Evolutionary conservation across 2,113 vertebrate species (phyloP).

Genomic region (Serilophus lunatus): DNA sequence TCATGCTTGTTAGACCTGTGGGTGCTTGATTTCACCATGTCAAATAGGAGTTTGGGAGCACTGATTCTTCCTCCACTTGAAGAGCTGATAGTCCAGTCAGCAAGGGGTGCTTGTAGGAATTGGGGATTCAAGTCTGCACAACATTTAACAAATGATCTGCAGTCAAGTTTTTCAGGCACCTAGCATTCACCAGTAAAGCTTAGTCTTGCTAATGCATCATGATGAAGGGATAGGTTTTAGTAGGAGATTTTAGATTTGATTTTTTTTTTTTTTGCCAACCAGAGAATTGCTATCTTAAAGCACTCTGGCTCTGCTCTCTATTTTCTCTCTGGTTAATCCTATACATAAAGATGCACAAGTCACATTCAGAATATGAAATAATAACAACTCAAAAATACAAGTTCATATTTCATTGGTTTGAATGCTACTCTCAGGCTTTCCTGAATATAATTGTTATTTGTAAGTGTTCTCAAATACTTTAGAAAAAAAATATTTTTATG

Average conservation of each 20-base stretch:
- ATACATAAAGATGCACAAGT: not conserved
- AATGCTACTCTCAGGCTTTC: constrained; percentile 4
- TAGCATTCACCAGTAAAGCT: not conserved
- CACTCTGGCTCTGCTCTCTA: not conserved
- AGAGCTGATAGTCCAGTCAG: not conserved
- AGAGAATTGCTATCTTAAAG: not conserved
- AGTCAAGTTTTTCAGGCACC: not conserved
- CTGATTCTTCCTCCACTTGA: not conserved
- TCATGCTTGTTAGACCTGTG: not conserved
- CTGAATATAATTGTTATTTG: constrained; percentile 49
- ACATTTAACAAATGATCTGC: not conserved
- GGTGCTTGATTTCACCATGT: not conserved
- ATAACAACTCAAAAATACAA: not conserved
- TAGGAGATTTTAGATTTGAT: not conserved
- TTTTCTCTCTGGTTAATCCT: not conserved
- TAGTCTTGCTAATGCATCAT: not conserved
- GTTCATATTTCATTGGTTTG: not conserved
- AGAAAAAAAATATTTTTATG: not conserved
- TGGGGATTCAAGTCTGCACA: not conserved
- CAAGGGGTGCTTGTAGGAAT: not conserved
- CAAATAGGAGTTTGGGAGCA: not conserved
- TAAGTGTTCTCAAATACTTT: constrained; percentile 46
- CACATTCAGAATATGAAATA: not conserved
- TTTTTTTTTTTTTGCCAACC: not conserved
- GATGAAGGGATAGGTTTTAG: not conserved